A percentile compares a stretch with the other conserved stretches of the same genome.
Evolutionary conservation across 2,113 vertebrate species (phyloP).

Genomic region (Esox niger): DNA sequence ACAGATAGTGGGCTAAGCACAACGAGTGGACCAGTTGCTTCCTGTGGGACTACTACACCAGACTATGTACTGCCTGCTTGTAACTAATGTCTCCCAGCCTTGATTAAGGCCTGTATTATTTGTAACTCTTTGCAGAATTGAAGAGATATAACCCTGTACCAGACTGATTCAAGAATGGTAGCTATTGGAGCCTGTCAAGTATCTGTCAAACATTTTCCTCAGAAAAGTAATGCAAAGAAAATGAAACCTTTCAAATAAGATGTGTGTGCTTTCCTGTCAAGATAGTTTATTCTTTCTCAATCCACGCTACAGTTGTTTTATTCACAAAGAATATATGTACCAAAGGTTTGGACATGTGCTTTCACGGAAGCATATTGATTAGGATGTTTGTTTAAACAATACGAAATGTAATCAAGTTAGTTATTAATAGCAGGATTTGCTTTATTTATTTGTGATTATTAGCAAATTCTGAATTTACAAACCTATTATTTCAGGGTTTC

Average conservation of each 20-base stretch:
- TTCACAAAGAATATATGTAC: slow-evolving; percentile 15
- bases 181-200: no score
- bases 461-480: no score
- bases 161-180: not conserved
- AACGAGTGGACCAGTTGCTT: no score
- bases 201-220: slow-evolving; percentile 19
- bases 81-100: slow-evolving; percentile 24
- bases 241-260: slow-evolving; percentile 38
- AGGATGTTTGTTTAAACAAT: slow-evolving; percentile 8
- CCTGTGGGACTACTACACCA: no score
- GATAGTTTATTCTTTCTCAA: slow-evolving; percentile 44
- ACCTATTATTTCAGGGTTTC: no score
- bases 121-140: no score
- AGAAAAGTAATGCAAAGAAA: slow-evolving; percentile 38
- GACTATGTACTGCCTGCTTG: slow-evolving; percentile 2
- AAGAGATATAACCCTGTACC: no score
- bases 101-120: slow-evolving; percentile 7
- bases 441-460: no score
- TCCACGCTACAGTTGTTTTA: no score
- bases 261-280: slow-evolving; percentile 24
- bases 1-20: no score
- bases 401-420: no score
- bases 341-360: slow-evolving; percentile 11
- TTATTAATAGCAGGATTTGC: no score
- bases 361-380: slow-evolving; percentile 10